Conservation (phyloP, 2,888 invertebrate genomes). For the Halocaridina rubra region DNA sequence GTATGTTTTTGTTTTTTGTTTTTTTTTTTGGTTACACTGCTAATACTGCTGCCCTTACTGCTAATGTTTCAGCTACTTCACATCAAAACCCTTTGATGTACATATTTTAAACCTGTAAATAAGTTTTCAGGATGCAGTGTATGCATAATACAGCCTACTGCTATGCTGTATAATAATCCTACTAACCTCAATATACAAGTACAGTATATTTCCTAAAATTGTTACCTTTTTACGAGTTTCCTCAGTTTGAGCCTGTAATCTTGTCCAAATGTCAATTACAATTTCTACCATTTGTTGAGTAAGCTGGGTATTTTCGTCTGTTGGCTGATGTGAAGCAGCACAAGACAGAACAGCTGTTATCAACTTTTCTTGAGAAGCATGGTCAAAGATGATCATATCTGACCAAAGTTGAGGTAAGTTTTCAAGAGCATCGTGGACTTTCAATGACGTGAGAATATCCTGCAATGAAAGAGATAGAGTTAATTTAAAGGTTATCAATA, state of each 20-base stretch:
- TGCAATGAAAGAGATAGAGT: too few relatives aligned
- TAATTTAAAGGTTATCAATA: too few relatives aligned
- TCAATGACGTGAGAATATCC: not conserved
- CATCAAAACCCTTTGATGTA: too few relatives aligned
- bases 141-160: not conserved
- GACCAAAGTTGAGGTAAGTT: conserved; percentile 84
- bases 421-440: conserved; percentile 74
- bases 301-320: conserved; percentile 66
- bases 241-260: conserved; percentile 70
- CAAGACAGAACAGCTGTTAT: conserved; percentile 72
- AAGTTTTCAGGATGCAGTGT: too few relatives aligned
- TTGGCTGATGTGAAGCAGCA: conserved; percentile 72
- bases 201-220: not conserved
- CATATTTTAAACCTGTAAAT: not conserved
- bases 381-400: conserved; percentile 81
- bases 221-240: conserved; percentile 53
- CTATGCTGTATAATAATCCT: not conserved
- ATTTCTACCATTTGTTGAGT: conserved; percentile 72
- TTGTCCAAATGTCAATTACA: conserved; percentile 74
- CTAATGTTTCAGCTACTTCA: not conserved
- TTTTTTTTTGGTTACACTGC: not conserved
- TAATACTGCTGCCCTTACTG: not conserved
- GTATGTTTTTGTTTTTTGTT: not conserved
- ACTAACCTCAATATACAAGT: conserved; percentile 29
- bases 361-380: conserved; percentile 72